phyloP scores from a whole-genome alignment of 2,113 vertebrate species.

The Lathamus discolor region DNA sequence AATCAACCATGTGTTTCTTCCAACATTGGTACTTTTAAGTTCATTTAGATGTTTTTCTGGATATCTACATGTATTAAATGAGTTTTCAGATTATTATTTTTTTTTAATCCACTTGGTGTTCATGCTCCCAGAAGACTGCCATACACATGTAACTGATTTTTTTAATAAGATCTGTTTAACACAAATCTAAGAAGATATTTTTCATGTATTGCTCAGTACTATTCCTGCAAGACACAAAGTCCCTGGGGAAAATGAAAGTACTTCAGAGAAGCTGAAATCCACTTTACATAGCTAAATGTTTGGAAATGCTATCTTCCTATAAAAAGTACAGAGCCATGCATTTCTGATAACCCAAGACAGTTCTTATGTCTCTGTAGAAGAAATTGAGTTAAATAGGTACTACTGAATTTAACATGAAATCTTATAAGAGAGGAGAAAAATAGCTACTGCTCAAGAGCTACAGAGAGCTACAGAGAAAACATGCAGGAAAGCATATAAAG shows the following conservation, averaged over 20 bases:
- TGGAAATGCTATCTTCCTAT: background rate
- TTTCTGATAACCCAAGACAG: background rate
- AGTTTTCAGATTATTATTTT: background rate
- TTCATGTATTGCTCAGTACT: background rate
- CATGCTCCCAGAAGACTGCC: background rate
- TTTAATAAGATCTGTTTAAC: background rate
- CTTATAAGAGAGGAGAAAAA: background rate
- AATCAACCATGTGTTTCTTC: background rate
- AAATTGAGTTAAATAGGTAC: background rate
- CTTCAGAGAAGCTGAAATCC: conserved; percentile 5
- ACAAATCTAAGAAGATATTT: background rate
- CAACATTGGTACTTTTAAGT: background rate
- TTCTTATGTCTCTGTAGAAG: background rate
- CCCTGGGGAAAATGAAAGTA: background rate
- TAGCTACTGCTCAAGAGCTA: background rate
- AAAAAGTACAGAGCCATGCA: background rate
- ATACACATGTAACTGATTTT: background rate
- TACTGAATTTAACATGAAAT: background rate
- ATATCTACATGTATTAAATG: background rate
- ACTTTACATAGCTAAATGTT: conserved; percentile 10
- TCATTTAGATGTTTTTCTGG: background rate
- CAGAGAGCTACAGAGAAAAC: background rate
- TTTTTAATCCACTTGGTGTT: background rate
- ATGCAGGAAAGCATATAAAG: background rate
- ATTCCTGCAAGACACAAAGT: background rate